These are phyloP conservation scores for Phyllostomus hastatus DNA, from an alignment of 2,113 vertebrate genomes.

Conservation along the genomic window DNA sequence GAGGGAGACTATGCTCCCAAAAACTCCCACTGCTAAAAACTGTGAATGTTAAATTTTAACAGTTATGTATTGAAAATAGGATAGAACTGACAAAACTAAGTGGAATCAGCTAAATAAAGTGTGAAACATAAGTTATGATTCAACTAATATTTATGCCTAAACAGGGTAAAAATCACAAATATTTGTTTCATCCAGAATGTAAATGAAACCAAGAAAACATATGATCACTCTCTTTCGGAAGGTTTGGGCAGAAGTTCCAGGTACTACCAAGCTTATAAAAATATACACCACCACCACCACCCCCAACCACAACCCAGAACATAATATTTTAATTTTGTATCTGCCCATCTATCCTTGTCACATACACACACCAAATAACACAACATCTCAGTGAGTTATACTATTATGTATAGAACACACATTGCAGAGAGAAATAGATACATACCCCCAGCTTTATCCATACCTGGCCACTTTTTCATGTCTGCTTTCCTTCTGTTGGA, in stretches of 20 bases:
- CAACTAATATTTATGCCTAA: constrained; percentile 53
- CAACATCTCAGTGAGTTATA: background rate
- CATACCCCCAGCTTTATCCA: background rate
- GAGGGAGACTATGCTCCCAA: background rate
- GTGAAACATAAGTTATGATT: constrained; percentile 24
- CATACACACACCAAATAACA: background rate
- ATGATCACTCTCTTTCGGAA: background rate
- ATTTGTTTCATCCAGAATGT: constrained; percentile 25
- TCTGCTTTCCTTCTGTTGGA: background rate
- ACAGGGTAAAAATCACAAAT: constrained; percentile 38
- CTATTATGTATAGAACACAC: background rate
- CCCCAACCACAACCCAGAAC: background rate
- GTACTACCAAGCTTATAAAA: background rate
- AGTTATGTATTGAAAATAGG: background rate
- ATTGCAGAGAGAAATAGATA: background rate
- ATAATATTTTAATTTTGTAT: background rate
- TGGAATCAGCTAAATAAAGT: constrained; percentile 37
- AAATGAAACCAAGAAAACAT: constrained; percentile 38
- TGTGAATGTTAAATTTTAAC: background rate
- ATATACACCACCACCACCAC: no score
- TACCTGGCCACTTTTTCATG: background rate
- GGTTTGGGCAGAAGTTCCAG: background rate
- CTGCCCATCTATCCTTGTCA: background rate
- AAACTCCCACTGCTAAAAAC: background rate
- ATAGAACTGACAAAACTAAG: constrained; percentile 32